Percentiles rank a stretch among this genome's conserved stretches.
These are phyloP conservation scores for Ormyrus thymus DNA, from an alignment of 2,888 invertebrate genomes.

Conservation along the genomic window DNA sequence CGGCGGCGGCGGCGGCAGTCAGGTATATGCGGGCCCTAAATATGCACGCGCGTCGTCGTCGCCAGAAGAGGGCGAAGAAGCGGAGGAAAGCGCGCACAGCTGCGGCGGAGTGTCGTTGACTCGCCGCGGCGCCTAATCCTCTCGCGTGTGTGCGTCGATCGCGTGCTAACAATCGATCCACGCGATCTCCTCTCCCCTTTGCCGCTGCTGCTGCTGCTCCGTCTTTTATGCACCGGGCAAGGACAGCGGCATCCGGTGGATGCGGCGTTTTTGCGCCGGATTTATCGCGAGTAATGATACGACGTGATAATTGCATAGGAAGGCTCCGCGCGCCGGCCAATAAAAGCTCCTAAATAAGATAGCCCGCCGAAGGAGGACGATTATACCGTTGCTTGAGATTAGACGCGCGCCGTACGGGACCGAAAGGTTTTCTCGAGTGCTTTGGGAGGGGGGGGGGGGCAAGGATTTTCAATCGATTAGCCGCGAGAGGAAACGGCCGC, in stretches of 20 bases:
- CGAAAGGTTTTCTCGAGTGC: no score
- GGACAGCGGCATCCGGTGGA: constrained; percentile 8
- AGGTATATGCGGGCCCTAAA: constrained; percentile 8
- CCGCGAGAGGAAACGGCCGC: background rate
- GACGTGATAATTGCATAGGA: constrained; percentile 20
- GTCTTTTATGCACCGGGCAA: constrained; percentile 25
- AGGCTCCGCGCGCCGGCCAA: background rate
- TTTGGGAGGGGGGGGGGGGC: no score
- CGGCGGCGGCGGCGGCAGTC: background rate
- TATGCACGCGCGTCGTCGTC: constrained; percentile 20
- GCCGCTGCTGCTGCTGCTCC: constrained; percentile 6
- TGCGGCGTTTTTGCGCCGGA: background rate
- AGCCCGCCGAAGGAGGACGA: background rate
- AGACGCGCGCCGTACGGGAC: no score
- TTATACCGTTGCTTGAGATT: no score
- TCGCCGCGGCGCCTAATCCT: constrained; percentile 63
- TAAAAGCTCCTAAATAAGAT: constrained; percentile 36
- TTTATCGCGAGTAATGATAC: constrained; percentile 30
- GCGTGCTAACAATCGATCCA: constrained; percentile 51
- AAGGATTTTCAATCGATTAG: no score
- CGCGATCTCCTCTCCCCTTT: constrained; percentile 27
- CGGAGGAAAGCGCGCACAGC: background rate
- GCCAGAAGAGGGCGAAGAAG: background rate
- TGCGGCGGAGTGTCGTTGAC: constrained; percentile 67
- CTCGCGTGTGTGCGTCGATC: constrained; percentile 25